Percentiles rank a stretch among this genome's conserved stretches.
Conservation (phyloP, 37 sponge, comb jelly and placozoan species). For the Bolinopsis microptera region DNA sequence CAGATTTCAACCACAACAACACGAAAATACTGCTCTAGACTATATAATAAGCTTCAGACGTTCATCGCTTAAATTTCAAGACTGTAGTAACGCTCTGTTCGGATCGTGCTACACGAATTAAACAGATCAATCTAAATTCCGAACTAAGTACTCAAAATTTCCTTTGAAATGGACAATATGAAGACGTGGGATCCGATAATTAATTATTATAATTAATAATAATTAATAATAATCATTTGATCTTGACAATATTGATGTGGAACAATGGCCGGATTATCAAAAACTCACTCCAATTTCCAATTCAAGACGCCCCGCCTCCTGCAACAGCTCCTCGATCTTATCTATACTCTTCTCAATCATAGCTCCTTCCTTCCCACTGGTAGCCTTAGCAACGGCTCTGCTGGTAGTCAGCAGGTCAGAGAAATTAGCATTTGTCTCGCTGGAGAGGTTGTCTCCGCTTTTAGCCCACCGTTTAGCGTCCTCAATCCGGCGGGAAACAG, state of each 20-base stretch:
- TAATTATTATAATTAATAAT: too few species aligned
- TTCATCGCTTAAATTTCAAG: neutral
- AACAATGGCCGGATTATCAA: too few species aligned
- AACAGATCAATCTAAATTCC: neutral
- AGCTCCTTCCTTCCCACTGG: constrained; percentile 51
- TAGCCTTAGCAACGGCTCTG: constrained; percentile 49
- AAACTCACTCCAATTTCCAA: constrained; percentile 49
- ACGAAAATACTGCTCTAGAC: neutral
- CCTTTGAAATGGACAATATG: too few species aligned
- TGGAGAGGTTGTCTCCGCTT: neutral
- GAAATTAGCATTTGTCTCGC: constrained; percentile 27
- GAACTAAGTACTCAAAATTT: neutral
- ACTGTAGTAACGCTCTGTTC: neutral
- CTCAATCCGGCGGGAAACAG: constrained; percentile 42
- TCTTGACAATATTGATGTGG: too few species aligned
- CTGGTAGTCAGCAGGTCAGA: constrained; percentile 39
- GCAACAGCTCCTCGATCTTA: constrained; percentile 26
- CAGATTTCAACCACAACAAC: neutral
- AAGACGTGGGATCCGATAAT: too few species aligned
- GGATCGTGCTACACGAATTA: neutral
- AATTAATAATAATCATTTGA: too few species aligned
- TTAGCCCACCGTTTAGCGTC: constrained; percentile 56
- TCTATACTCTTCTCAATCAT: constrained; percentile 18
- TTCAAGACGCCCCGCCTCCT: neutral
- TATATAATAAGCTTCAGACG: too few species aligned